These are phyloP conservation scores for Thalpophila matura DNA, from an alignment of 2,888 invertebrate species.

Conservation along the genomic window DNA sequence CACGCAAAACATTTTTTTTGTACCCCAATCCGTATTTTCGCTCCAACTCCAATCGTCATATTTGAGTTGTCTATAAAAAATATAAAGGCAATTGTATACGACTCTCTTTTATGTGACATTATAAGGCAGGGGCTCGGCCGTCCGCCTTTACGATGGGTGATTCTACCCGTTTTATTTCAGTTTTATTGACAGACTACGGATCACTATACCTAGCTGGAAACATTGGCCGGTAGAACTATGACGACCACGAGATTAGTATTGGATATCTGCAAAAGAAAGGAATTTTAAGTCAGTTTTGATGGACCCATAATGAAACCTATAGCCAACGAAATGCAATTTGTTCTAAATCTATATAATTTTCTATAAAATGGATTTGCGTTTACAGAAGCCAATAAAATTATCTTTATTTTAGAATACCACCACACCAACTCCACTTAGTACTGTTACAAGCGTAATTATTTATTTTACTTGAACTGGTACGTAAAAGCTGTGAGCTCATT, in stretches of 20 bases:
- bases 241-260: not conserved
- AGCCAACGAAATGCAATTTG: no score
- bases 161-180: conserved; percentile 72
- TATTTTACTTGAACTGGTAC: no score
- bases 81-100: conserved; percentile 79
- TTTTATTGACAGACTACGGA: conserved; percentile 78
- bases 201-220: conserved; percentile 47
- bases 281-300: not conserved
- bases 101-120: conserved; percentile 83
- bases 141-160: conserved; percentile 76
- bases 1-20: not conserved
- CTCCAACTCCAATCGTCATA: conserved; percentile 62
- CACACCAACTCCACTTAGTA: no score
- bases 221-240: conserved; percentile 9
- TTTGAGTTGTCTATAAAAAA: conserved; percentile 72
- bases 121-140: conserved; percentile 74
- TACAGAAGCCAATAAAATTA: not conserved
- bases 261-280: not conserved
- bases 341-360: no score
- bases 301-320: no score
- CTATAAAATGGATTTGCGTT: no score
- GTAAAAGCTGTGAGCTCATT: no score
- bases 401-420: no score
- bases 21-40: conserved; percentile 26
- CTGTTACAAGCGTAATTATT: no score